Evolutionary conservation across 2,113 vertebrate genomes (phyloP), one percentile per base, ranked within the genome.

Genomic region (Phaetusa simplex): DNA sequence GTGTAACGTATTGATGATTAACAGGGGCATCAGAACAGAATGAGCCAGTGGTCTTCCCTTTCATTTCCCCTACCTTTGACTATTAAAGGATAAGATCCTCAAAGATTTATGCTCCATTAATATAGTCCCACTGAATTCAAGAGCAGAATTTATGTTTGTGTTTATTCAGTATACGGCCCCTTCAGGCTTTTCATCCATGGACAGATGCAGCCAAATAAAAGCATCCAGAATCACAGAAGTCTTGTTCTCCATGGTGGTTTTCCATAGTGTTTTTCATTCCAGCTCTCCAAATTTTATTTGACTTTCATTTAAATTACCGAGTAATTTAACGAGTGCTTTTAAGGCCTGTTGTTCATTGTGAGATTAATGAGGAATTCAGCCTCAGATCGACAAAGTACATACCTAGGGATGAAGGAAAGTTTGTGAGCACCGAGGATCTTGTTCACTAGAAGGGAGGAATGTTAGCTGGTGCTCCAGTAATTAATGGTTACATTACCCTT

Each of bases 401-500:
- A 81, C 16, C 32, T 22, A 70, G 11, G 16, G 30, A 50, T 34
- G 29, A 26, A 71, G 43, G 62, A 53, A 92, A 91, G 67, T 82
- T 94, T 92, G 69, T 70, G 84, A 78, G 53, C 38, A 70, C 49
- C 5, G 4, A 74, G 47, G 47, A 17, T 81, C 71, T 83, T 83
- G 66, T 52, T 94, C 84, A 71, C 62, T 86, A 53, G 71, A 86
- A 77, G 58, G 86, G 92, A 95, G 67, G 32, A 72, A 80, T 74
- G 38, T 55, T 95, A 97, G 30, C 30, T 82, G 40, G 71, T 95
- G 23, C 83, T 53, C 73, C 30, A 94, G 61, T 96, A 97, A 95
- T 89, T 97, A 97, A 97, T 95, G 91, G 49, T 67, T 65, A 97
- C 97, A 96, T 97, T 95, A 93, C 83, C 86, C 86, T 91, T 94